Evolutionary conservation across 2,888 invertebrate species (phyloP).

Genomic region (Parthenolecanium corni): DNA sequence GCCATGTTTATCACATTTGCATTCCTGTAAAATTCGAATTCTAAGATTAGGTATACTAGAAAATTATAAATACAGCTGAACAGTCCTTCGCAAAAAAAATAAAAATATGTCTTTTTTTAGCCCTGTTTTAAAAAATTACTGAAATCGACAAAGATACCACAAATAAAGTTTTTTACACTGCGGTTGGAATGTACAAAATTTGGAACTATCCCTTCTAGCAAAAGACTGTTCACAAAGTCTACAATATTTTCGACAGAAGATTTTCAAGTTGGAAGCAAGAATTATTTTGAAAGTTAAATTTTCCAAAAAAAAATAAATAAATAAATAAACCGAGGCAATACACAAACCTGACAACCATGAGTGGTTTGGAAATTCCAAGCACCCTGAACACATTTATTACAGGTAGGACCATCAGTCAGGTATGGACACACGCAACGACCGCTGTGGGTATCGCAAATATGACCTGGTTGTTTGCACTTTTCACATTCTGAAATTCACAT

Average conservation of each 20-base stretch:
- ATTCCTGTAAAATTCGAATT: slow-evolving; percentile 41
- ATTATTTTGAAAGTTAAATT: neutral
- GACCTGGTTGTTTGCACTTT: slow-evolving; percentile 63
- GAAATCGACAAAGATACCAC: too few relatives aligned
- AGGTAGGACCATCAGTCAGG: slow-evolving; percentile 68
- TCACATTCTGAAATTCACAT: slow-evolving; percentile 59
- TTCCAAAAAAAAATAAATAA: neutral
- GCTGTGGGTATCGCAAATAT: slow-evolving; percentile 76
- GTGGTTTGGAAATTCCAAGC: slow-evolving; percentile 64
- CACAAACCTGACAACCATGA: slow-evolving; percentile 55
- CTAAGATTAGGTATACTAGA: neutral
- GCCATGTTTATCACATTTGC: slow-evolving; percentile 63
- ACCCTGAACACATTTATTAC: slow-evolving; percentile 66
- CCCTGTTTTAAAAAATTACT: too few relatives aligned
- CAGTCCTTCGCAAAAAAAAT: neutral
- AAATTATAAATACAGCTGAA: neutral
- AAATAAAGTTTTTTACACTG: too few relatives aligned
- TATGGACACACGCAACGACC: slow-evolving; percentile 89
- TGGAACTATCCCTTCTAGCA: too few relatives aligned
- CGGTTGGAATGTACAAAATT: too few relatives aligned
- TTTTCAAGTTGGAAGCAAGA: neutral
- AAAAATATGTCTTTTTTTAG: neutral
- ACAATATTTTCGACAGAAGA: too few relatives aligned
- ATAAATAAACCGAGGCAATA: neutral
- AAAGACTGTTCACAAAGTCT: too few relatives aligned